Base-by-base conservation (phyloP, 2,797 vertebrate genomes). In the Onychomys torridus region DNA sequence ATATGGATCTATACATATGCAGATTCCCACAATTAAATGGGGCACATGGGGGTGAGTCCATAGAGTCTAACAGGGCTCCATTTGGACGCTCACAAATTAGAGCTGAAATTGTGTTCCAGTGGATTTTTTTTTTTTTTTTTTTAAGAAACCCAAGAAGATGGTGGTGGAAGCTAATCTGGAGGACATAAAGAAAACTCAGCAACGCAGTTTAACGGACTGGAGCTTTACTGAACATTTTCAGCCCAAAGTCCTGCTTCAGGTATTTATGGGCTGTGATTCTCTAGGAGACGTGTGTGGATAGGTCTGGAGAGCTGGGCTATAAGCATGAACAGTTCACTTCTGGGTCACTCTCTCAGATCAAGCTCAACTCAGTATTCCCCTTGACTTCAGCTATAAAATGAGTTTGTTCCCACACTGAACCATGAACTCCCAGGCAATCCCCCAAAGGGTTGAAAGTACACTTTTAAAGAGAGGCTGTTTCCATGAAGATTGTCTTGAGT, bases 151-250 rank as follows among this genome's bases (percentile, higher is more conserved):
- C 86, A 2, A 97, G 98, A 97, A 98, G 93, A 84, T 83, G 76
- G 11, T 82, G 29, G 89, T 96, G 32, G 96, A 95, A 94, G 82
- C 97, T 83, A 98, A 98, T 40, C 93, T 99, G 52, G 90, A 98
- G 96, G 98, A 99, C 67, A 99, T 99, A 92, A 99, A 98, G 98
- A 98, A 97, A 43, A 98, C 94, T 1, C 98, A 99, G 95, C 98
- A 95, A 85, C 99, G 99, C 97, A 99, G 98, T 88, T 98, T 99
- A 81, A 98, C 93, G 92, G 98, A 99, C 96, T 99, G 99, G 99
- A 98, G 95, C 97, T 99, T 99, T 17, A 89, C 98, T 8, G 99
- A 99, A 96, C 99, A 99, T 97, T 99, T 99, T 97, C 97, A 97
- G 16, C 98, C 99, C 0, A 82, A 97, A 23, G 84, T 99, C 57